These are phyloP conservation scores for Leptonema lineaticorne DNA, from an alignment of 1,140 invertebrate species.

Conservation along the genomic window DNA sequence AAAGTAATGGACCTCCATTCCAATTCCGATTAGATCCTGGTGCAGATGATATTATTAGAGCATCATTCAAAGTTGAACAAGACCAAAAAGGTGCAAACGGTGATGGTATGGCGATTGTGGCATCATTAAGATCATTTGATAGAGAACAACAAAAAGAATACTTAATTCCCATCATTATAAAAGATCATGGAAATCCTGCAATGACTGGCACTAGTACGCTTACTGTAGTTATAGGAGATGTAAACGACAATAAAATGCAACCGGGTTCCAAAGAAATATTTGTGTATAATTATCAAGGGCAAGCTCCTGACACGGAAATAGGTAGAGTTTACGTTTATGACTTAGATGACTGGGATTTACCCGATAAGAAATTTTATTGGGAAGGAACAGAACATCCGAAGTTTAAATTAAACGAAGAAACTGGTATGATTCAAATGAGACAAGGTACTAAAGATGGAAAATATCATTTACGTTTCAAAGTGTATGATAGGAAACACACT, in stretches of 20 bases:
- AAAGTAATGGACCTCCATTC: conserved; percentile 93
- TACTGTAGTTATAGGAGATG: conserved; percentile 93
- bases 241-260: conserved; percentile 97
- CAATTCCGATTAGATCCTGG: conserved; percentile 90
- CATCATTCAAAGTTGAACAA: conserved; percentile 92
- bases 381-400: conserved; percentile 77
- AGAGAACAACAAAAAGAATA: conserved; percentile 95
- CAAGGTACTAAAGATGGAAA: conserved; percentile 85
- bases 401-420: conserved; percentile 86
- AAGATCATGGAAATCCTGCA: conserved; percentile 82
- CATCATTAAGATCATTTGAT: conserved; percentile 88
- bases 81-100: conserved; percentile 94
- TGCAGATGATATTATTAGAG: conserved; percentile 87
- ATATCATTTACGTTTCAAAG: conserved; percentile 86
- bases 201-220: conserved; percentile 94
- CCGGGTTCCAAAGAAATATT: conserved; percentile 95
- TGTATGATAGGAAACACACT: conserved; percentile 91
- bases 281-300: conserved; percentile 94
- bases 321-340: conserved; percentile 96
- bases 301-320: conserved; percentile 89
- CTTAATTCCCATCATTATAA: conserved; percentile 90
- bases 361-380: conserved; percentile 97
- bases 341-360: conserved; percentile 95
- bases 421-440: conserved; percentile 94
- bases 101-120: conserved; percentile 92